Conservation (phyloP, 2,797 vertebrate genomes). For the Vireo griseus region DNA sequence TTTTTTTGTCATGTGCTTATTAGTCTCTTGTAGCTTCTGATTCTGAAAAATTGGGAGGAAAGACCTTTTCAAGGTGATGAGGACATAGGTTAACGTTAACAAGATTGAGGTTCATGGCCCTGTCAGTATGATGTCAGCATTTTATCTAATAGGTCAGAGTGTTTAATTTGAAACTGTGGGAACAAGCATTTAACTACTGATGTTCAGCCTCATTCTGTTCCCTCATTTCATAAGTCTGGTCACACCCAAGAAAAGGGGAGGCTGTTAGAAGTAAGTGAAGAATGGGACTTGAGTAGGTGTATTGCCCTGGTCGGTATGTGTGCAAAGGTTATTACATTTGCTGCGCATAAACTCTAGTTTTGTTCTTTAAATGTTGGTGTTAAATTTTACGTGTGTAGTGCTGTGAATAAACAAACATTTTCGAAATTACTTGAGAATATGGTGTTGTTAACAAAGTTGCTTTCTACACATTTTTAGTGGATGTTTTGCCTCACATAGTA, state of each 20-base stretch:
- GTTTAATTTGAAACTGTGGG: slow-evolving; percentile 13
- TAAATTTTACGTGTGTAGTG: background rate
- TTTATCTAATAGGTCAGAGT: background rate
- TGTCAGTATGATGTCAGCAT: background rate
- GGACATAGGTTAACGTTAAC: slow-evolving; percentile 1
- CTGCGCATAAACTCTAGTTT: background rate
- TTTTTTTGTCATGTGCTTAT: background rate
- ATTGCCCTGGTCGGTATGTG: fast-evolving
- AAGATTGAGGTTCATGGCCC: background rate
- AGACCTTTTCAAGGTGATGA: background rate
- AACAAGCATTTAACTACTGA: background rate
- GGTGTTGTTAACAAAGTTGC: background rate
- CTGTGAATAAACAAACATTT: background rate
- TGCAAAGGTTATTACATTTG: background rate
- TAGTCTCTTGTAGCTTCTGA: background rate
- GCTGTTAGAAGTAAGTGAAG: background rate
- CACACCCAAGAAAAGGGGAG: background rate
- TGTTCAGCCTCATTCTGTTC: background rate
- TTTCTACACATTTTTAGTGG: background rate
- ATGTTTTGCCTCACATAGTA: background rate
- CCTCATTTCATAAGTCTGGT: background rate
- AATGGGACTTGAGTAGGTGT: background rate
- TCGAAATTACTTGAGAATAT: background rate
- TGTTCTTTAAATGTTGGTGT: background rate
- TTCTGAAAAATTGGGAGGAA: background rate